Evolutionary conservation across 2,888 invertebrate species (phyloP), one percentile per base, ranked within the genome.

Genomic region (Eupelmus urozonus): DNA sequence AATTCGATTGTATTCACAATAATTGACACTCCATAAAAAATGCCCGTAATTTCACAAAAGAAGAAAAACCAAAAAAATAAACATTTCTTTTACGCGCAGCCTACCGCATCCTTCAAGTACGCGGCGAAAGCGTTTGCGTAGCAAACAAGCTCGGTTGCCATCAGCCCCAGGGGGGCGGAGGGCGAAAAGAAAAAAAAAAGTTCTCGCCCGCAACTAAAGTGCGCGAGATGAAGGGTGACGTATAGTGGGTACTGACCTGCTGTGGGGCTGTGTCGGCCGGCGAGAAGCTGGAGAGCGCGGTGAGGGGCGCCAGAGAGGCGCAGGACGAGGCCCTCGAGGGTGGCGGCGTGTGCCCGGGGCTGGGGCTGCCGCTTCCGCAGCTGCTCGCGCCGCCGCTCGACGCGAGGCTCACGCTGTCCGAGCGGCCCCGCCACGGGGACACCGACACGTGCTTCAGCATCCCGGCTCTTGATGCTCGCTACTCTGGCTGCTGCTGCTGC

Each of bases 401-500:
- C 84, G 95, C 94, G 82, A 96, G 91, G 85, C 96, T 96, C 84
- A 96, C 93, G 83, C 96, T 95, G 92, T 96, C 96, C 82, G 95
- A 93, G 89, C 96, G 94, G 87, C 94, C 94, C 90, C 96, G 93
- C 91, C 95, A 94, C 83, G 96, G 96, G 84, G 96, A 96, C 90
- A 96, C 94, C 91, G 96, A 96, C 91, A 96, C 96, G 94, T 96
- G 96, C 91, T 96, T 96, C 93, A 96, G 92, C 96, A 96, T 96
- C 92, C 86, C 57, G 45, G 16, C 45, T 78, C 79, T n/a, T 59
- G 71, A 55, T n/a, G 23, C 16, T 16, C 63, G 25, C 42, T 59
- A 20, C 7, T 45, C 49, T 59, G 59, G 67, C 45, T 78, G 80
- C 18, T 59, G 71, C 60, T n/a, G 23, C 16, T 16, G 53, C 9